These are phyloP conservation scores for Zosterops borbonicus DNA, from an alignment of 2,113 vertebrate species.

Conservation along the genomic window DNA sequence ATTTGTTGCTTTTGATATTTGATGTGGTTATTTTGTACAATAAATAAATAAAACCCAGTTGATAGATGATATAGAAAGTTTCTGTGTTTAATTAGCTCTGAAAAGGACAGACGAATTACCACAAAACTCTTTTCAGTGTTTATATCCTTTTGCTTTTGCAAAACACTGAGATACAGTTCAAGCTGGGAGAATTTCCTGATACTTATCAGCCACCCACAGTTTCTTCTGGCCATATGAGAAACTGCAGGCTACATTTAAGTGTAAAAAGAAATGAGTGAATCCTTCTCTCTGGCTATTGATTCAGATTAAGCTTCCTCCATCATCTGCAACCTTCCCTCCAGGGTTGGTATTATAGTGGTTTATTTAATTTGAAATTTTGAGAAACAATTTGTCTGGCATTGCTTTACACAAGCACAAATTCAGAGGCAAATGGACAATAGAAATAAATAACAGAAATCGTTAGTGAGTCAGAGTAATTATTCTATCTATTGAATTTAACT, in stretches of 20 bases:
- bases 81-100: constrained; percentile 2
- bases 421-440: not conserved
- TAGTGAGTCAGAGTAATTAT: not conserved
- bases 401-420: not conserved
- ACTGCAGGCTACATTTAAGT: not conserved
- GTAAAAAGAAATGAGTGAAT: not conserved
- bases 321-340: not conserved
- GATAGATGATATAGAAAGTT: not conserved
- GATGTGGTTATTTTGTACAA: not conserved
- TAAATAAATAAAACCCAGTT: not conserved
- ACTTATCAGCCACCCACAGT: not conserved
- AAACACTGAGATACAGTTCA: not conserved
- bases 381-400: not conserved
- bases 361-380: not conserved
- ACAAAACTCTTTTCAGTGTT: not conserved
- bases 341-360: not conserved
- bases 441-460: not conserved
- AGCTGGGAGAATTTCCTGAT: not conserved
- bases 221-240: not conserved
- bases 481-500: not conserved
- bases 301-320: not conserved
- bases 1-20: not conserved
- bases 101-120: not conserved
- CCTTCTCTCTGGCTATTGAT: not conserved
- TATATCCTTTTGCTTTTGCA: not conserved